These are phyloP conservation scores for Neoniphon sammara DNA, from an alignment of 2,797 vertebrate genomes.

Conservation along the genomic window DNA sequence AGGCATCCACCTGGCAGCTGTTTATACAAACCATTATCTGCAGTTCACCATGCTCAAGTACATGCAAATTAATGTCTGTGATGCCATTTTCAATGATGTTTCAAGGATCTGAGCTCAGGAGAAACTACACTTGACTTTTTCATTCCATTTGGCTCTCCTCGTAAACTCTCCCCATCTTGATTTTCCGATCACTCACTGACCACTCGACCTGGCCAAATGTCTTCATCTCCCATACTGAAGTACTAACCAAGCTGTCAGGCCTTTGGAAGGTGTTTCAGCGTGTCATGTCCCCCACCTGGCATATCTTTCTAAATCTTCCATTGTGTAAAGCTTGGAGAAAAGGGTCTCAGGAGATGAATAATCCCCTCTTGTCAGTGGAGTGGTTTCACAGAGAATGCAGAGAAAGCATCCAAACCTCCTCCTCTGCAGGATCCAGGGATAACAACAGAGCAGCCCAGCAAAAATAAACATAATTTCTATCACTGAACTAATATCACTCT, in stretches of 20 bases:
- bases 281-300: constrained; percentile 27
- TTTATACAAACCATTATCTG: no score
- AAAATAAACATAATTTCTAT: constrained; percentile 51
- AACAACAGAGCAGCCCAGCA: constrained; percentile 38
- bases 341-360: background rate
- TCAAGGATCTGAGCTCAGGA: background rate
- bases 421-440: constrained; percentile 33
- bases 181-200: no score
- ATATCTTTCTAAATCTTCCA: constrained; percentile 3
- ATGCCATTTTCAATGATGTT: no score
- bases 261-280: constrained; percentile 23
- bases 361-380: constrained; percentile 29
- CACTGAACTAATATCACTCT: constrained; percentile 27
- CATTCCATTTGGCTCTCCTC: no score
- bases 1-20: background rate
- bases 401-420: constrained; percentile 22
- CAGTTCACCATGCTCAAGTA: background rate
- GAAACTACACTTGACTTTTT: constrained; percentile 18
- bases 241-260: constrained; percentile 28
- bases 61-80: background rate
- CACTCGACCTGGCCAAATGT: background rate
- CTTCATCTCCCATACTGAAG: constrained; percentile 12
- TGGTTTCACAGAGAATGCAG: constrained; percentile 11
- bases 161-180: constrained; percentile 6
- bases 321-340: background rate